phyloP scores from a whole-genome alignment of 1,140 invertebrate genomes.

The Pogonomyrmex barbatus region DNA sequence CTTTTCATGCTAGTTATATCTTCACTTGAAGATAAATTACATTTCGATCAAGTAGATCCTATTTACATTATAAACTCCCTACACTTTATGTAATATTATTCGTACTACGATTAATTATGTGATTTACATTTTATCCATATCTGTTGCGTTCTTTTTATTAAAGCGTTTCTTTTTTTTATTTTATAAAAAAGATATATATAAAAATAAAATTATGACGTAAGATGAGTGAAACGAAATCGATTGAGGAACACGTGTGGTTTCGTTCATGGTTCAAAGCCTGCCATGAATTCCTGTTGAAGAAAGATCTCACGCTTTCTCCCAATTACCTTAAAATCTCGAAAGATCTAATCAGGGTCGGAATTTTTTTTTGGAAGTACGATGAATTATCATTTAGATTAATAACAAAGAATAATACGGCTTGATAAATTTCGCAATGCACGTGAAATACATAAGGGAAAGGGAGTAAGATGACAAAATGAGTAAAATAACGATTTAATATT shows the following conservation, averaged over 20 bases:
- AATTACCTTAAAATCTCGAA: conserved; percentile 36
- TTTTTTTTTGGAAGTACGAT: background rate
- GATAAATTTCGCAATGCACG: background rate
- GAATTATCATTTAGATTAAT: background rate
- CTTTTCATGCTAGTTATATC: background rate
- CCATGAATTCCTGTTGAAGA: background rate
- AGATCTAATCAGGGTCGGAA: conserved; percentile 7
- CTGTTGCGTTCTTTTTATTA: background rate
- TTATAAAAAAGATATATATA: conserved; percentile 2
- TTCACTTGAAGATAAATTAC: background rate
- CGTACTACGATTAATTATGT: too few species aligned
- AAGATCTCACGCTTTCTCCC: conserved; percentile 36
- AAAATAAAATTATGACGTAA: background rate
- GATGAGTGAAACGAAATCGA: background rate
- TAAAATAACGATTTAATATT: too few species aligned
- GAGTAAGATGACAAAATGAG: too few species aligned
- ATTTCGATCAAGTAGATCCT: background rate
- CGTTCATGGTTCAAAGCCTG: background rate
- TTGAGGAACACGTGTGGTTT: background rate
- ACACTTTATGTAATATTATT: too few species aligned
- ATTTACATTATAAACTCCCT: too few species aligned
- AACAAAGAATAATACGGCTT: background rate
- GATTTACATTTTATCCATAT: background rate
- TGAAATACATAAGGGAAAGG: too few species aligned
- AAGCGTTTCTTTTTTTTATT: background rate